Conservation (phyloP, 2,797 vertebrate species). For the Sebastes trivittatus region DNA sequence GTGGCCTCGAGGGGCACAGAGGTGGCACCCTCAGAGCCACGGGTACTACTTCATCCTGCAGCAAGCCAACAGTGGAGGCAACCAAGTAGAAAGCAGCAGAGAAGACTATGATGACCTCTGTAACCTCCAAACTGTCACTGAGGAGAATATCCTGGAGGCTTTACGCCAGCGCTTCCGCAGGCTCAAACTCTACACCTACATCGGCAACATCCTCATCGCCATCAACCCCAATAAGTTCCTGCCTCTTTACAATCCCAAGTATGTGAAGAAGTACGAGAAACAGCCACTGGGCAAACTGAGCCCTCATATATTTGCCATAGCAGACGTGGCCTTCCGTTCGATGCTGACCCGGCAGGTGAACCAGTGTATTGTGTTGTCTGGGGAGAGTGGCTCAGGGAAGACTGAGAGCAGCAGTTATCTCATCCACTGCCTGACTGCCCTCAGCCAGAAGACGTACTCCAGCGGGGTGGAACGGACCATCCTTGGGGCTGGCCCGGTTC, state of each 20-base stretch:
- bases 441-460: constrained; percentile 92
- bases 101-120: constrained; percentile 90
- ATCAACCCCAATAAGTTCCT: constrained; percentile 96
- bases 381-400: constrained; percentile 95
- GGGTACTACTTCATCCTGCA: constrained; percentile 91
- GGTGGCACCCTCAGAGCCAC: constrained; percentile 82
- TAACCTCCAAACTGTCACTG: constrained; percentile 85
- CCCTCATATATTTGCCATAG: constrained; percentile 96
- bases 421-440: constrained; percentile 94
- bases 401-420: constrained; percentile 96
- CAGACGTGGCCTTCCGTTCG: constrained; percentile 88
- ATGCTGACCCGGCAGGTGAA: constrained; percentile 89
- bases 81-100: constrained; percentile 57
- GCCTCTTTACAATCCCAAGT: constrained; percentile 96
- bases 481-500: constrained; percentile 91
- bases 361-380: constrained; percentile 94
- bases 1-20: constrained; percentile 88
- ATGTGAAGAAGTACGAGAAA: constrained; percentile 94
- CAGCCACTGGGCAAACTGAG: constrained; percentile 91
- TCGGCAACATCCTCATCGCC: constrained; percentile 91
- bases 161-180: constrained; percentile 88
- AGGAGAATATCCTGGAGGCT: constrained; percentile 83
- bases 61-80: constrained; percentile 57
- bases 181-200: constrained; percentile 93
- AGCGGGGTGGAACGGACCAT: constrained; percentile 91